A percentile compares a stretch with the other conserved stretches of the same genome.
These are phyloP conservation scores for Tryphoninae sp. DNA, from an alignment of 2,888 invertebrate species.

Conservation along the genomic window DNA sequence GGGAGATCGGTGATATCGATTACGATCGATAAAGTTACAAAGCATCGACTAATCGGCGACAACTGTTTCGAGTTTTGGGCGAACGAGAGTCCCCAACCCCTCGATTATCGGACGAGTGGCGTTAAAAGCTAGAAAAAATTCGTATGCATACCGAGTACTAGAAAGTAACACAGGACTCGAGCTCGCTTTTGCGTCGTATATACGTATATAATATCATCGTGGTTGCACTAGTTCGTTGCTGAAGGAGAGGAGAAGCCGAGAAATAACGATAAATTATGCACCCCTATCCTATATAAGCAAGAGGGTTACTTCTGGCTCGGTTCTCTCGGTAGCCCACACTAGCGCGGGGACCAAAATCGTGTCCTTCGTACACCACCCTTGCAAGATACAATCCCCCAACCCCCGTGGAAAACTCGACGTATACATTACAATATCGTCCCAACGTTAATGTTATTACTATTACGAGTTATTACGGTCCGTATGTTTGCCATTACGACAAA, in stretches of 20 bases:
- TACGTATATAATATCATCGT: slow-evolving; percentile 52
- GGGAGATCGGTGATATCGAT: background rate
- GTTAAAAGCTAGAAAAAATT: slow-evolving; percentile 70
- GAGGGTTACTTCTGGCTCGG: slow-evolving; percentile 57
- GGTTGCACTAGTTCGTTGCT: slow-evolving; percentile 41
- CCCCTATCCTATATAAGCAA: slow-evolving; percentile 70
- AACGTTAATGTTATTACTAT: slow-evolving; percentile 78
- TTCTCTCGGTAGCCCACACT: slow-evolving; percentile 65
- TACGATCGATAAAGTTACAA: slow-evolving; percentile 9
- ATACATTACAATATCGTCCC: slow-evolving; percentile 78
- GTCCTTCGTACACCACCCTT: slow-evolving; percentile 26
- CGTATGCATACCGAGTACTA: slow-evolving; percentile 68
- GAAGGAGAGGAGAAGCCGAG: slow-evolving; percentile 59
- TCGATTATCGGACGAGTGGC: slow-evolving; percentile 69
- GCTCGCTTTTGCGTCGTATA: background rate
- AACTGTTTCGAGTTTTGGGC: slow-evolving; percentile 49
- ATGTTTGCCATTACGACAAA: slow-evolving; percentile 75
- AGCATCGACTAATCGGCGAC: slow-evolving; percentile 48
- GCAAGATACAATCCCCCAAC: slow-evolving; percentile 65
- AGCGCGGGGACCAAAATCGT: slow-evolving; percentile 24
- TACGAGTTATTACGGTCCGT: slow-evolving; percentile 79
- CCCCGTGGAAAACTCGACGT: slow-evolving; percentile 73
- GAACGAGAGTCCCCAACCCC: slow-evolving; percentile 19
- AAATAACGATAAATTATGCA: slow-evolving; percentile 80
- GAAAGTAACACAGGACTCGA: slow-evolving; percentile 41